Conservation (phyloP, 2,113 vertebrate species). For the Parotia lawesii region DNA sequence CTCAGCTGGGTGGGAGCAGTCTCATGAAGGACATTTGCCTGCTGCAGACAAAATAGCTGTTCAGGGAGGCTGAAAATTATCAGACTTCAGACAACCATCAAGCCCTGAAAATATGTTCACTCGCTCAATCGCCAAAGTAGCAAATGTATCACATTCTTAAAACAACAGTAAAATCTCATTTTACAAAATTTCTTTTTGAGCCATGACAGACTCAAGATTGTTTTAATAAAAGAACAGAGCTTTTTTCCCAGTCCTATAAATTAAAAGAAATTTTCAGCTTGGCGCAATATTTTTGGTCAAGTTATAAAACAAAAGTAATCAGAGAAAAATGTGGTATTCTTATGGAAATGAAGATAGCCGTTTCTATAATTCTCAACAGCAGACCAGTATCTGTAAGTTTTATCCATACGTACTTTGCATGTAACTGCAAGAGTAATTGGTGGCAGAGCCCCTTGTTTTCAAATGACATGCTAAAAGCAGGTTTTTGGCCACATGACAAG, state of each 20-base stretch:
- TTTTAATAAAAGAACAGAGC: background rate
- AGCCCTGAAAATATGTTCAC: background rate
- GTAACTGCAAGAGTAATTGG: background rate
- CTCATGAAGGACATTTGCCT: background rate
- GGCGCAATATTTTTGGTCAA: background rate
- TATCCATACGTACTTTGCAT: background rate
- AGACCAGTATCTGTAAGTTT: background rate
- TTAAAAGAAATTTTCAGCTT: background rate
- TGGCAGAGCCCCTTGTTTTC: background rate
- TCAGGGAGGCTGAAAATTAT: background rate
- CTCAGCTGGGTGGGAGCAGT: background rate
- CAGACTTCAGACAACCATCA: background rate
- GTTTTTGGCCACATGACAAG: slow-evolving; percentile 17
- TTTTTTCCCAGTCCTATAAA: background rate
- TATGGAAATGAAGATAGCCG: background rate
- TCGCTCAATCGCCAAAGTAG: background rate
- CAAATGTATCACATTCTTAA: background rate
- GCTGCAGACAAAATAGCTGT: background rate
- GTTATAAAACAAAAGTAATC: background rate
- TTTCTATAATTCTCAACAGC: background rate
- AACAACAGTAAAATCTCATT: background rate
- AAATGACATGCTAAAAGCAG: slow-evolving; percentile 7
- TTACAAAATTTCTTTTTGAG: background rate
- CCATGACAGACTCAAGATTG: background rate
- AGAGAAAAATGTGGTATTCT: background rate